These are phyloP conservation scores for Belonocnema kinseyi DNA, from an alignment of 1,140 invertebrate species.

Conservation along the genomic window DNA sequence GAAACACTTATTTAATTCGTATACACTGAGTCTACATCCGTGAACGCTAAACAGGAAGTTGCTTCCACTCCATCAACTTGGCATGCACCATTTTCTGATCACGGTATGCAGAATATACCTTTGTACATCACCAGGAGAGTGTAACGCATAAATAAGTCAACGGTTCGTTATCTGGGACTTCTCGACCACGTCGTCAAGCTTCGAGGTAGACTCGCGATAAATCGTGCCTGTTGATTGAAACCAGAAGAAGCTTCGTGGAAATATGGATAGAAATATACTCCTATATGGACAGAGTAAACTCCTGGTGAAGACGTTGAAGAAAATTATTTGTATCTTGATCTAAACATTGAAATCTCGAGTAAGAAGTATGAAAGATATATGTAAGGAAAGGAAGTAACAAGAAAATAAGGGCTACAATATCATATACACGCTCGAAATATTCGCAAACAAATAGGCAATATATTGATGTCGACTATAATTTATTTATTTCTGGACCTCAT, in stretches of 20 bases:
- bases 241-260: constrained; percentile 16
- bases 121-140: constrained; percentile 8
- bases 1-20: neutral
- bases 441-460: no score
- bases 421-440: no score
- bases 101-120: constrained; percentile 24
- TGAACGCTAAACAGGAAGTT: neutral
- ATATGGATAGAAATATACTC: neutral
- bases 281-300: neutral
- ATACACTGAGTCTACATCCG: neutral
- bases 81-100: constrained; percentile 10
- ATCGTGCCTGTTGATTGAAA: constrained; percentile 32
- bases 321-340: neutral
- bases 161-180: constrained; percentile 40
- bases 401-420: no score
- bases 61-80: constrained; percentile 11
- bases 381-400: no score
- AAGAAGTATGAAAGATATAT: no score
- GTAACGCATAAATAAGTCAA: constrained; percentile 26
- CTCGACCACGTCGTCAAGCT: constrained; percentile 35
- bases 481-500: no score
- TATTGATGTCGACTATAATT: no score
- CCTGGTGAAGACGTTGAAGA: neutral
- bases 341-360: no score
- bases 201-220: constrained; percentile 34